Evolutionary conservation across 2,888 invertebrate species (phyloP).

Genomic region (Tetrapedia diversipes): DNA sequence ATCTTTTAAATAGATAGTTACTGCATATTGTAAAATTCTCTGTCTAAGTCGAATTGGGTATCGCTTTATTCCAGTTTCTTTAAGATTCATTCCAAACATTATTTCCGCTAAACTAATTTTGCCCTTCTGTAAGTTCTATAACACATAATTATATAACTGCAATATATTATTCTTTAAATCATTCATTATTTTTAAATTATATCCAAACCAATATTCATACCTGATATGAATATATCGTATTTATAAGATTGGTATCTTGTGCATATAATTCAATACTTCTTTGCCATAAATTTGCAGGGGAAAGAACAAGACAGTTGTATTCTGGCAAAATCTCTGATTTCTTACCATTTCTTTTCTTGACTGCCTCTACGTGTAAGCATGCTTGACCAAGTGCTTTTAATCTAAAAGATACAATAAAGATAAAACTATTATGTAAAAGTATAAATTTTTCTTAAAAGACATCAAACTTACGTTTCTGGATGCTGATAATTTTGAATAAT

Average conservation of each 20-base stretch:
- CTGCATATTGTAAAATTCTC: slow-evolving; percentile 93
- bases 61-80: slow-evolving; percentile 94
- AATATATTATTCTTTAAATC: neutral
- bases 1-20: slow-evolving; percentile 93
- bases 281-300: slow-evolving; percentile 97
- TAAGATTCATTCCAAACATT: slow-evolving; percentile 95
- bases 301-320: slow-evolving; percentile 94
- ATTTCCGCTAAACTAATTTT: slow-evolving; percentile 94
- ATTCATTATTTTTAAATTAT: neutral
- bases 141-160: slow-evolving; percentile 29
- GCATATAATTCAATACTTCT: slow-evolving; percentile 91
- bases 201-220: slow-evolving; percentile 83
- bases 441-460: neutral
- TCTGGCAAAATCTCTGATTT: slow-evolving; percentile 91
- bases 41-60: slow-evolving; percentile 93
- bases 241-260: slow-evolving; percentile 90
- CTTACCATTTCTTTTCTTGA: slow-evolving; percentile 86
- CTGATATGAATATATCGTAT: slow-evolving; percentile 93
- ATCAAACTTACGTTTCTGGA: slow-evolving; percentile 86
- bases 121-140: slow-evolving; percentile 91
- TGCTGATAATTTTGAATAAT: slow-evolving; percentile 93
- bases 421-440: neutral
- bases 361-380: slow-evolving; percentile 93
- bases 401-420: slow-evolving; percentile 82
- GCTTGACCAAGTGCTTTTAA: slow-evolving; percentile 90